Conservation (phyloP, 92 coral and sea anemone species). For the Galaxea fascicularis region DNA sequence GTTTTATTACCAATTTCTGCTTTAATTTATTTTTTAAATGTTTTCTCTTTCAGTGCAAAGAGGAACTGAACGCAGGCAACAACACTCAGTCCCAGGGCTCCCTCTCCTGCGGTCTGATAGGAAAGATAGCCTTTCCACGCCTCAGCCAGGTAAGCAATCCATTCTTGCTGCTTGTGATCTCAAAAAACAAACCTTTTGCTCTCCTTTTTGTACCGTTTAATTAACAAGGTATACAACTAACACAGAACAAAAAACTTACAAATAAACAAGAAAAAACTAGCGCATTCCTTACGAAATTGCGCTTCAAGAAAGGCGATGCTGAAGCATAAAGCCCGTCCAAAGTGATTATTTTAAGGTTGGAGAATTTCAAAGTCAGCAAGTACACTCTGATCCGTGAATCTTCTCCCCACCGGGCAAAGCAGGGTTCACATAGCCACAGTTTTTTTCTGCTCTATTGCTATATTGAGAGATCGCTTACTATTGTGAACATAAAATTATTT, state of each 20-base stretch:
- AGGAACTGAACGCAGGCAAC: neutral
- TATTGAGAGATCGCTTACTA: no score
- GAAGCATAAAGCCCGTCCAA: no score
- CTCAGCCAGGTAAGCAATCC: slow-evolving; percentile 19
- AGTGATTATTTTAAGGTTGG: no score
- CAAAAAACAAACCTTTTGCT: neutral
- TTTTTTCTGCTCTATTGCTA: no score
- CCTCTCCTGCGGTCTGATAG: slow-evolving; percentile 11
- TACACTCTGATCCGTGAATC: no score
- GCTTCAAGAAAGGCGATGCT: no score
- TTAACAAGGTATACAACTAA: neutral
- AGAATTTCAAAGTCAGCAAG: no score
- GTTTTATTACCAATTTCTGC: neutral
- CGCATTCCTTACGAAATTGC: no score
- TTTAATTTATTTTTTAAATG: neutral
- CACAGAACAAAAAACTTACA: neutral
- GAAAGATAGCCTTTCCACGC: slow-evolving; percentile 19
- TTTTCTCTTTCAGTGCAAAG: slow-evolving; percentile 14
- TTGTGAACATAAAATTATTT: neutral
- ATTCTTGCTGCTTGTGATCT: neutral
- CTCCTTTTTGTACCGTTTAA: no score
- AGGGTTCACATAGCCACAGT: no score
- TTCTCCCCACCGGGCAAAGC: no score
- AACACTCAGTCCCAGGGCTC: slow-evolving; percentile 22
- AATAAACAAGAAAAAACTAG: neutral